phyloP scores from a whole-genome alignment of 2,888 invertebrate species.

The Acanthosepion esculentum region DNA sequence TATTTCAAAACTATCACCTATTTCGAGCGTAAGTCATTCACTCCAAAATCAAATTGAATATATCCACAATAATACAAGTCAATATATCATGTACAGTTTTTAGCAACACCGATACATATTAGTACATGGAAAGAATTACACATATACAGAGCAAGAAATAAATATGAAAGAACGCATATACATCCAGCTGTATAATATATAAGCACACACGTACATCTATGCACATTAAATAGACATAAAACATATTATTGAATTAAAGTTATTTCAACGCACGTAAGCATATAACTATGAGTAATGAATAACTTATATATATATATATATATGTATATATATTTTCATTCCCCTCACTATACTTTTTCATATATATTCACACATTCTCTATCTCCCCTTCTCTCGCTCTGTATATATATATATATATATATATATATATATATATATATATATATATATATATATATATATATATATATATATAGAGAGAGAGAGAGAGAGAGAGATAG shows the following conservation, averaged over 20 bases:
- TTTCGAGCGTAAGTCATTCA: background rate
- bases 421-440: background rate
- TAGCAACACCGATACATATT: too few relatives aligned
- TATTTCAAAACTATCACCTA: background rate
- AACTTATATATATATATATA: too few relatives aligned
- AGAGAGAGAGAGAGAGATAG: background rate
- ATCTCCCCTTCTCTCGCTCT: background rate
- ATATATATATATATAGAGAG: conserved; percentile 6
- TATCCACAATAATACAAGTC: too few relatives aligned
- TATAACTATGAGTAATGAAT: too few relatives aligned
- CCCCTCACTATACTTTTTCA: background rate
- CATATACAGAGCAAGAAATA: background rate
- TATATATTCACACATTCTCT: background rate
- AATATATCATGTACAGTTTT: too few relatives aligned
- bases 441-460: background rate
- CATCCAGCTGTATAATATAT: background rate
- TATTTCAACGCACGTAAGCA: too few relatives aligned
- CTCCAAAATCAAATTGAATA: background rate
- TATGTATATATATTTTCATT: too few relatives aligned
- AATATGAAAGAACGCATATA: background rate
- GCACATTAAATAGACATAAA: background rate
- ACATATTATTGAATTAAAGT: too few relatives aligned
- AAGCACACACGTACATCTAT: background rate
- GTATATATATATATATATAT: background rate
- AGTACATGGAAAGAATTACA: too few relatives aligned